Evolutionary conservation across 2,113 vertebrate species (phyloP).

Genomic region (Tympanuchus pallidicinctus): DNA sequence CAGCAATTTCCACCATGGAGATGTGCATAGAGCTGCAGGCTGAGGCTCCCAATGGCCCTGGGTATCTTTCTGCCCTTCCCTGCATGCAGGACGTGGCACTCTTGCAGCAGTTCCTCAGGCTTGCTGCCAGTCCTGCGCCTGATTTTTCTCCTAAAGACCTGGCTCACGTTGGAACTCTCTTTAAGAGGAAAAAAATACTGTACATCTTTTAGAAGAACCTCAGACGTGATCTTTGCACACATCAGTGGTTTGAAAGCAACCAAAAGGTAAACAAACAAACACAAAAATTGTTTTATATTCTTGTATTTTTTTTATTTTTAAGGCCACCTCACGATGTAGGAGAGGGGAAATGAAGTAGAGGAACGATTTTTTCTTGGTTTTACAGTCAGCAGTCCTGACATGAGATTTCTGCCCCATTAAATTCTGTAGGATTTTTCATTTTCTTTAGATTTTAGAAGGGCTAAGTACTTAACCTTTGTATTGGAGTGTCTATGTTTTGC

Average conservation of each 20-base stretch:
- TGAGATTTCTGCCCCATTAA: neutral
- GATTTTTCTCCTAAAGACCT: neutral
- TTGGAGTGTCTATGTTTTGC: neutral
- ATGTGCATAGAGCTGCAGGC: neutral
- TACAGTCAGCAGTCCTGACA: neutral
- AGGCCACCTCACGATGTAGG: neutral
- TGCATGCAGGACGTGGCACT: fast-evolving
- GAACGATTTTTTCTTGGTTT: neutral
- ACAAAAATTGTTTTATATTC: neutral
- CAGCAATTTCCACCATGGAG: fast-evolving
- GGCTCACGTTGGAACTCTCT: neutral
- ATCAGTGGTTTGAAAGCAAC: neutral
- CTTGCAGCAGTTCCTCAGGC: neutral
- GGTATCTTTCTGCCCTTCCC: neutral
- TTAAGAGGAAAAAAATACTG: neutral
- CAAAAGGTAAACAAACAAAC: neutral
- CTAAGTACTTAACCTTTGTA: neutral
- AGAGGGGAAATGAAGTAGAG: neutral
- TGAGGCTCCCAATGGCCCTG: fast-evolving
- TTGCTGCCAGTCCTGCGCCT: too few relatives aligned
- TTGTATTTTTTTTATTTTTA: neutral
- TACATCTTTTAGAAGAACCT: neutral
- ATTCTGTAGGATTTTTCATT: neutral
- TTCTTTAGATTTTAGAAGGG: neutral
- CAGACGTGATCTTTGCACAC: fast-evolving